Conservation (phyloP, 2,888 invertebrate genomes). For the Amphipyra tragopoginis region DNA sequence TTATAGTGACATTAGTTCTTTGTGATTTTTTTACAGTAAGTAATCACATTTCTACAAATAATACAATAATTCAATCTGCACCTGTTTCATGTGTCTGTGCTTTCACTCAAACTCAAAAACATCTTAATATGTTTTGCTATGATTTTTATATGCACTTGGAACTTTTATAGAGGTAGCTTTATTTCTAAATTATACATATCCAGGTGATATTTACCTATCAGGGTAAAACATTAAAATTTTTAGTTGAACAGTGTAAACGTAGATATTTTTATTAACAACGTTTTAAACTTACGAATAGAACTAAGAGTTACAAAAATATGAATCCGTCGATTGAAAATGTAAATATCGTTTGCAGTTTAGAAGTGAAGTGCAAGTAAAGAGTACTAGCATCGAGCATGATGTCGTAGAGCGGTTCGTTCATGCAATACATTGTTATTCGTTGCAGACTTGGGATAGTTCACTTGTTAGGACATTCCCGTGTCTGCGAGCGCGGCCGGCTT, state of each 20-base stretch:
- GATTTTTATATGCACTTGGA: not conserved
- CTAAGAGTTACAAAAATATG: no score
- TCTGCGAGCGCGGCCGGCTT: constrained; percentile 47
- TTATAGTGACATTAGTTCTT: not conserved
- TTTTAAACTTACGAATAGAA: no score
- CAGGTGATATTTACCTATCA: no score
- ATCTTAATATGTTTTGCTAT: not conserved
- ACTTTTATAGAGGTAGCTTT: no score
- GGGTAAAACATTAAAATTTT: no score
- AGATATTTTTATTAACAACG: no score
- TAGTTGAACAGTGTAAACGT: no score
- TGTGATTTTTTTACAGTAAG: not conserved
- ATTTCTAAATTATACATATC: no score
- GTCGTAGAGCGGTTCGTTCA: constrained; percentile 12
- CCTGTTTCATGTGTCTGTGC: not conserved
- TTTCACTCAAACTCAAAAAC: not conserved
- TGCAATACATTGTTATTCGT: constrained; percentile 64
- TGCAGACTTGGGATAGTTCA: constrained; percentile 67
- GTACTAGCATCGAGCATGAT: constrained; percentile 7
- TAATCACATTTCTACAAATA: no score
- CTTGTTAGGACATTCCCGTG: constrained; percentile 72
- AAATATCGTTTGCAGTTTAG: constrained; percentile 31
- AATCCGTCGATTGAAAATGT: constrained; percentile 11
- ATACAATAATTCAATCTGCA: not conserved
- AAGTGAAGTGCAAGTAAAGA: constrained; percentile 30